A percentile compares a stretch with the other conserved stretches of the same genome.
Evolutionary conservation across 1,140 invertebrate species (phyloP).

Genomic region (Theocolax elegans): DNA sequence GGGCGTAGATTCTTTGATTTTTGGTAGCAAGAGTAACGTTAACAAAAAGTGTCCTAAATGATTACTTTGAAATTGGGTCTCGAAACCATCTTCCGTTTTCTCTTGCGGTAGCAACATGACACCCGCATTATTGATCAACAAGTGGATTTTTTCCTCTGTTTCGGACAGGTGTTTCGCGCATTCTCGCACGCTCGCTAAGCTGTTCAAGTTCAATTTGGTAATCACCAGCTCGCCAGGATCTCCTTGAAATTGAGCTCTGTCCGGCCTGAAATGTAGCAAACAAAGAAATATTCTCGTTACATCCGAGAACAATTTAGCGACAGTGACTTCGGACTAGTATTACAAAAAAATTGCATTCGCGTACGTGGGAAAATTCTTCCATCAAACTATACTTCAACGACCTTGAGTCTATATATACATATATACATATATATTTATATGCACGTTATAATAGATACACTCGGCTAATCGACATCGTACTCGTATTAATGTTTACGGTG

Average conservation of each 20-base stretch:
- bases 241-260: conserved; percentile 53
- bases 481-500: no score
- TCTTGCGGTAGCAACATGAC: conserved; percentile 77
- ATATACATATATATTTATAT: no score
- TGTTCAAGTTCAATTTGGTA: conserved; percentile 77
- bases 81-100: conserved; percentile 82
- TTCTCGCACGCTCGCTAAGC: conserved; percentile 76
- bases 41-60: conserved; percentile 88
- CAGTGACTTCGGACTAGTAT: no score
- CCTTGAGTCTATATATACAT: no score
- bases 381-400: no score
- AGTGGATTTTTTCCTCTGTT: conserved; percentile 73
- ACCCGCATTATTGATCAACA: conserved; percentile 86
- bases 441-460: no score
- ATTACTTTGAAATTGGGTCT: conserved; percentile 83
- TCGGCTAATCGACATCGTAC: no score
- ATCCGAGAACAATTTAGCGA: no score
- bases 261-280: no score
- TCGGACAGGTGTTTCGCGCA: conserved; percentile 75
- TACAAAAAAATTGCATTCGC: no score
- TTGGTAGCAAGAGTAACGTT: conserved; percentile 79
- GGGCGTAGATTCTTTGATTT: conserved; percentile 69
- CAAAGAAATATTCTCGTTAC: no score
- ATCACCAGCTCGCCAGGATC: conserved; percentile 70
- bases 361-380: no score